Percentiles rank a stretch among this genome's conserved stretches.
These are phyloP conservation scores for Plumapathes pennacea DNA, from an alignment of 92 coral and sea anemone species.

Conservation along the genomic window DNA sequence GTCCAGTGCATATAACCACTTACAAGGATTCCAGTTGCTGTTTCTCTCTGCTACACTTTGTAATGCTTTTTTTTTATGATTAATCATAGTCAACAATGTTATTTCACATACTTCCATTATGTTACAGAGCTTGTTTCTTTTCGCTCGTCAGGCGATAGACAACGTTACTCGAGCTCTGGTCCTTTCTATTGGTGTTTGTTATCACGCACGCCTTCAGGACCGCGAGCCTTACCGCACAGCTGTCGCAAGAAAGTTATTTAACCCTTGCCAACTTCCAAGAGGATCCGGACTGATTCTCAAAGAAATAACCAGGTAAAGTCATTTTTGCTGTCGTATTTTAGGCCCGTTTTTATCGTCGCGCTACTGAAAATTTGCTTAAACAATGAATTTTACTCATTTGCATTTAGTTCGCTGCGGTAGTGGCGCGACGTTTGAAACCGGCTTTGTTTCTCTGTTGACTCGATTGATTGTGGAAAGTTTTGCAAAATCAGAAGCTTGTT, in stretches of 20 bases:
- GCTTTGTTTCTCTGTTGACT: no score
- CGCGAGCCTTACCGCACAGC: slow-evolving; percentile 35
- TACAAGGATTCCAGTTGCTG: background rate
- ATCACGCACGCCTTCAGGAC: slow-evolving; percentile 76
- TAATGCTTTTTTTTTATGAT: background rate
- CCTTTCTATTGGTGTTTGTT: slow-evolving; percentile 85
- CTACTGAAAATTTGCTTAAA: no score
- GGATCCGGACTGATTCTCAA: slow-evolving; percentile 47
- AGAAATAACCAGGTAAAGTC: slow-evolving; percentile 66
- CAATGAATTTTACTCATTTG: no score
- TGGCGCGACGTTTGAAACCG: no score
- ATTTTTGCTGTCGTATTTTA: no score
- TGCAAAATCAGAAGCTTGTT: no score
- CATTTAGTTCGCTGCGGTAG: no score
- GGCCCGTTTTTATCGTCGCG: no score
- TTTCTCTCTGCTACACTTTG: background rate
- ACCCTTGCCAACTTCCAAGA: slow-evolving; percentile 40
- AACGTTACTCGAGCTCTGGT: slow-evolving; percentile 68
- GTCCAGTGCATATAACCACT: background rate
- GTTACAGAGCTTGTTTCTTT: background rate
- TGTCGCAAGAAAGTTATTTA: slow-evolving; percentile 21
- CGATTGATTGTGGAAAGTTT: no score
- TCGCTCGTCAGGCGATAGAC: slow-evolving; percentile 23
- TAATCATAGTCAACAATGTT: background rate
- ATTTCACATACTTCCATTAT: background rate